Base-by-base conservation (phyloP, 2,888 invertebrate species). In the Sarcophaga caerulescens region DNA sequence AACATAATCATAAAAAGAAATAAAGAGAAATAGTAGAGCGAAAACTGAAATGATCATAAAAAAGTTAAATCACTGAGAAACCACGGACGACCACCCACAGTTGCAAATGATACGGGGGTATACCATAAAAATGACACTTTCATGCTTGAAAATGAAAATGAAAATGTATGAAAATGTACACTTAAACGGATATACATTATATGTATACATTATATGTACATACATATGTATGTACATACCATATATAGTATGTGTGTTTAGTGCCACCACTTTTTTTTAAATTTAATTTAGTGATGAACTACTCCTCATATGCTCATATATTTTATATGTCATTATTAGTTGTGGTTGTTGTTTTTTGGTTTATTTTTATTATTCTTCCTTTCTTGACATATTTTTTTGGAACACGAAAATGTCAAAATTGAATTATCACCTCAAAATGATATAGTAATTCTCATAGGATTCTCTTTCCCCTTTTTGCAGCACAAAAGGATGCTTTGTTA, bases 371-470 rank as follows among this genome's bases (percentile, higher is more conserved):
- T 35, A 35, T 35, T 35, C 35, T 2, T 35, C 35, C 8, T 35
- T 8, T 35, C 3, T 73, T 78, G 83, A 81, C 86, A 78, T 75
- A 70, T 86, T 84, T 81, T 75, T 60, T 81, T 1, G 60, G 21
- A 68, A 84, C 59, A 66, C 11, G 71, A 52, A 52, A 14, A 71
- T 87, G 87, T 87, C 87, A 89, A 85, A 87, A 89, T 88, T 89
- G 87, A 88, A 88, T 89, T 89, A 89, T 88, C 87, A 88, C 88
- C 87, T 85, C 70, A 60, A 78, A 75, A 78, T 10, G 35, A 21
- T 69, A 63, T 65, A 52, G 77, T 84, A 47, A 77, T 59, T 70
- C 78, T 77, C 45, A 60, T 73, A 45, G 23, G 65, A 60, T 25
- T 21, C 6, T 57, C 57, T 4, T 52, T 1, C 52, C 12, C 47